These are phyloP conservation scores for Zapus hudsonius DNA, from an alignment of 2,113 vertebrate genomes.

Conservation along the genomic window DNA sequence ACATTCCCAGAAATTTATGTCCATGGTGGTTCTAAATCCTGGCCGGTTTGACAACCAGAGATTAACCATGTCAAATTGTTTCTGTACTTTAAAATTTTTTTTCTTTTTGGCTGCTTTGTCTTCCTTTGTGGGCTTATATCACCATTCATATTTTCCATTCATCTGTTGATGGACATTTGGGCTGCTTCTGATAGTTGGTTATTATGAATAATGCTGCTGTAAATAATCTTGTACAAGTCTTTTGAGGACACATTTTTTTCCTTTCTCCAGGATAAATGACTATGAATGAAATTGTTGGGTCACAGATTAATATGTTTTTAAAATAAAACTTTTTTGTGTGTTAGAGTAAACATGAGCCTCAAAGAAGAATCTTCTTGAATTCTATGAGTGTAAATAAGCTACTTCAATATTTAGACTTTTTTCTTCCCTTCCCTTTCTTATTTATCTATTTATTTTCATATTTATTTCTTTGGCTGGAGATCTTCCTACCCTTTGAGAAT, in stretches of 20 bases:
- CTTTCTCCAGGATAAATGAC: neutral
- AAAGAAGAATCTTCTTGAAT: neutral
- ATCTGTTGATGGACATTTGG: neutral
- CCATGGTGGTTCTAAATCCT: no score
- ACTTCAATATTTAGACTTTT: neutral
- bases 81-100: neutral
- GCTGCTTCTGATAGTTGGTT: neutral
- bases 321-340: neutral
- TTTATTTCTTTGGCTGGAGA: neutral
- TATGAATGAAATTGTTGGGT: neutral
- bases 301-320: neutral
- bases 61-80: neutral
- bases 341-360: neutral
- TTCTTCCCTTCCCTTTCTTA: neutral
- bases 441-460: neutral
- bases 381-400: neutral
- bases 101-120: neutral
- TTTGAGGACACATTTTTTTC: neutral
- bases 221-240: neutral
- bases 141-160: neutral
- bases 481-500: constrained; percentile 39
- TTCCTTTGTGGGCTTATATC: neutral
- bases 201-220: neutral
- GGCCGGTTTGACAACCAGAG: no score
- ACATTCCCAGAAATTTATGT: no score